A percentile compares a stretch with the other conserved stretches of the same genome.
Conservation (phyloP, 2,888 invertebrate species). For the Boloria selene region DNA sequence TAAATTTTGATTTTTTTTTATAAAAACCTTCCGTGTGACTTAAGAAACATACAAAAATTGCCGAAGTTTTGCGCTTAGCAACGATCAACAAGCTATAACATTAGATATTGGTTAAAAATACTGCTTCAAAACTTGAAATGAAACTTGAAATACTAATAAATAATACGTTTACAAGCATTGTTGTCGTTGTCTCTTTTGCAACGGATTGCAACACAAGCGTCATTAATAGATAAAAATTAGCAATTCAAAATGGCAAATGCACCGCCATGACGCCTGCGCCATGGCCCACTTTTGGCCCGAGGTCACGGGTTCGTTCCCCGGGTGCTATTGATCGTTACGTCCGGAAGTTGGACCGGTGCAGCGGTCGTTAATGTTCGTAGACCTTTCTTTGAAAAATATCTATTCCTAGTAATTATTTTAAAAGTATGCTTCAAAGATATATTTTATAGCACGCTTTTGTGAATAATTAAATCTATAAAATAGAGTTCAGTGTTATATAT, state of each 20-base stretch:
- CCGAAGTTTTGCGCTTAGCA: too few relatives aligned
- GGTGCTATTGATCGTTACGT: constrained; percentile 78
- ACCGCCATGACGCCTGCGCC: constrained; percentile 73
- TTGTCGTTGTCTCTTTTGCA: constrained; percentile 8
- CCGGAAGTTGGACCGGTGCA: constrained; percentile 75
- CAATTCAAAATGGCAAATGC: constrained; percentile 73
- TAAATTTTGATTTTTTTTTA: too few relatives aligned
- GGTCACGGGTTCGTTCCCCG: constrained; percentile 82
- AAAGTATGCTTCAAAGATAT: not conserved
- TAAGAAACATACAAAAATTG: too few relatives aligned
- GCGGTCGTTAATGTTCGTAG: constrained; percentile 61
- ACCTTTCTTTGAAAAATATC: constrained; percentile 47
- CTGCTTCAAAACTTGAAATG: not conserved
- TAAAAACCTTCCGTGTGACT: too few relatives aligned
- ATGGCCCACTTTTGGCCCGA: constrained; percentile 72
- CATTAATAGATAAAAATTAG: constrained; percentile 53
- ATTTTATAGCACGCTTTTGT: not conserved
- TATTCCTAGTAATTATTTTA: not conserved
- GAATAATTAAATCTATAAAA: too few relatives aligned
- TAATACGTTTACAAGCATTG: constrained; percentile 6
- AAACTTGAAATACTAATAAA: not conserved
- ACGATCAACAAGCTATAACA: too few relatives aligned
- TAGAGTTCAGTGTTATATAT: too few relatives aligned
- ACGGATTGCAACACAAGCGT: constrained; percentile 33
- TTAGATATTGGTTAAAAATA: too few relatives aligned